Percentiles rank a stretch among this genome's conserved stretches.
Evolutionary conservation across 2,113 vertebrate species (phyloP).

Genomic region (Halichoerus grypus): DNA sequence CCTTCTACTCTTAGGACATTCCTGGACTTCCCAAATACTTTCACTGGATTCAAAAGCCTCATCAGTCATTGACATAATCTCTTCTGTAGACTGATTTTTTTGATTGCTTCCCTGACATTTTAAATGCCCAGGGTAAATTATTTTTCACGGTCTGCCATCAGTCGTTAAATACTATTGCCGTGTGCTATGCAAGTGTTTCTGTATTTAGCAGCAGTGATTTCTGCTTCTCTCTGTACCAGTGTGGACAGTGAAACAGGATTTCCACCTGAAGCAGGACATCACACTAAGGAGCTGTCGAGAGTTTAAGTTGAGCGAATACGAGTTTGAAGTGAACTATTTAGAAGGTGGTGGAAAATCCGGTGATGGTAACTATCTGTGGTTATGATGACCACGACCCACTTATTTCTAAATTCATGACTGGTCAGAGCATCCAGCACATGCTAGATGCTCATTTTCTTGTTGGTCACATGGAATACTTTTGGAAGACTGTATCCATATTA

Average conservation of each 20-base stretch:
- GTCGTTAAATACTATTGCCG: constrained; percentile 30
- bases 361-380: background rate
- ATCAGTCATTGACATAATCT: constrained; percentile 30
- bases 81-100: constrained; percentile 40
- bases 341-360: background rate
- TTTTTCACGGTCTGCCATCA: constrained; percentile 47
- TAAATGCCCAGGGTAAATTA: constrained; percentile 63
- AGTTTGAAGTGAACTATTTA: background rate
- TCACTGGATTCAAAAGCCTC: constrained; percentile 44
- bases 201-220: constrained; percentile 45
- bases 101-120: constrained; percentile 69
- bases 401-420: background rate
- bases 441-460: constrained; percentile 21
- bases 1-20: background rate
- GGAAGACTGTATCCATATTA: background rate
- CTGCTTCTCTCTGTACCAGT: background rate
- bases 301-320: background rate
- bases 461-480: background rate
- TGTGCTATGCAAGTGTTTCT: background rate
- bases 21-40: constrained; percentile 42
- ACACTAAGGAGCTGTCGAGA: background rate
- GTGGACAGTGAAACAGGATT: background rate
- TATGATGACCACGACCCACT: background rate
- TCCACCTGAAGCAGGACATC: background rate
- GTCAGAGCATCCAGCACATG: background rate